A percentile compares a stretch with the other conserved stretches of the same genome.
phyloP scores from a whole-genome alignment of 64 coral and sea anemone genomes.

The Exaiptasia diaphana region DNA sequence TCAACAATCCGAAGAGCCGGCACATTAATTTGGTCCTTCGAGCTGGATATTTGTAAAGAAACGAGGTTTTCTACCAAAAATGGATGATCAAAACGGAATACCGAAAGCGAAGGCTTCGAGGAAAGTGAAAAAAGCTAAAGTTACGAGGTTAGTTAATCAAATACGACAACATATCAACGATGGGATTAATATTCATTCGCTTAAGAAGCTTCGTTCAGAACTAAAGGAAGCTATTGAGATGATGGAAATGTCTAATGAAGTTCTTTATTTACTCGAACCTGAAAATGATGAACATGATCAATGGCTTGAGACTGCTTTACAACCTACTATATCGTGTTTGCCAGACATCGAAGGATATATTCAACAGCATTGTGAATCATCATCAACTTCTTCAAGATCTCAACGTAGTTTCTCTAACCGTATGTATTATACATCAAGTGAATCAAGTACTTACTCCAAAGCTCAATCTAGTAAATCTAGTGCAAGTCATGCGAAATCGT shows the following conservation, averaged over 20 bases:
- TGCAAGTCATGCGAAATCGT: neutral
- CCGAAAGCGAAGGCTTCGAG: neutral
- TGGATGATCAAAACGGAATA: no score
- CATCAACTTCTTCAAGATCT: neutral
- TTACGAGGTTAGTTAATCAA: conserved; percentile 1
- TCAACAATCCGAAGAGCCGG: no score
- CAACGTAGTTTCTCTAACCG: neutral
- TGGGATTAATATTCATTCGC: neutral
- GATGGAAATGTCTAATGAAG: conserved; percentile 4
- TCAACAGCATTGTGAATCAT: neutral
- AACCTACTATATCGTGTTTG: neutral
- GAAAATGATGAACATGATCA: neutral
- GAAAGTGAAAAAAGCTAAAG: neutral
- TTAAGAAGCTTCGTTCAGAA: neutral
- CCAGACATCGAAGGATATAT: neutral
- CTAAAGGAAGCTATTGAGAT: neutral
- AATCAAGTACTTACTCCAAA: neutral
- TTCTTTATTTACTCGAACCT: neutral
- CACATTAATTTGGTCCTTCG: no score
- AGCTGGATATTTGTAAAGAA: no score
- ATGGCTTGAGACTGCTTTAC: neutral
- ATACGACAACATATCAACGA: neutral
- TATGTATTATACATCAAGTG: neutral
- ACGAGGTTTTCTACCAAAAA: no score
- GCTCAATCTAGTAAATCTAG: no score